These are phyloP conservation scores for Euthynnus affinis DNA, from an alignment of 2,797 vertebrate genomes.

Conservation along the genomic window DNA sequence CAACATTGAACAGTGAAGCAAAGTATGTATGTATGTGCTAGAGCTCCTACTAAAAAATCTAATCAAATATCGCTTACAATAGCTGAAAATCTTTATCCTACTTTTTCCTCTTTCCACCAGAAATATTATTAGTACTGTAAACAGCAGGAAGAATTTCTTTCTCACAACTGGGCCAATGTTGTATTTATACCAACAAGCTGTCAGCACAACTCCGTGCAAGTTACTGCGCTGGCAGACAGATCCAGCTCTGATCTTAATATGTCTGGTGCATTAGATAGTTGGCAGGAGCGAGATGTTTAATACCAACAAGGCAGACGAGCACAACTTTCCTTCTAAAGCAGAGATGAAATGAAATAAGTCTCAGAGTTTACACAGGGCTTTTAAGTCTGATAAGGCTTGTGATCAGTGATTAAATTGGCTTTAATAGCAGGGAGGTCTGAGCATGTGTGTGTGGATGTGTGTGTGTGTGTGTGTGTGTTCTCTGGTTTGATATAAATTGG, in stretches of 20 bases:
- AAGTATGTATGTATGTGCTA: not conserved
- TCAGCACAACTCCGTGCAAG: conserved; percentile 26
- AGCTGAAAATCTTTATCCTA: not conserved
- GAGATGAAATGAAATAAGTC: conserved; percentile 67
- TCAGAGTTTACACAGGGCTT: conserved; percentile 57
- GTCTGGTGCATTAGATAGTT: conserved; percentile 55
- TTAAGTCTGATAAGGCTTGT: conserved; percentile 64
- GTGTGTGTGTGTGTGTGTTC: conserved; percentile 28
- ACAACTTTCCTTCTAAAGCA: conserved; percentile 63
- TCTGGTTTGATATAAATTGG: conserved; percentile 76
- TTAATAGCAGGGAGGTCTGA: conserved; percentile 64
- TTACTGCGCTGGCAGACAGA: conserved; percentile 30
- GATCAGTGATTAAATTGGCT: conserved; percentile 74
- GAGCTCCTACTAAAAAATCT: not conserved
- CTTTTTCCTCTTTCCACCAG: conserved; percentile 17
- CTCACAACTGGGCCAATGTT: conserved; percentile 21
- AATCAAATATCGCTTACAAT: not conserved
- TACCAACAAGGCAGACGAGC: conserved; percentile 40
- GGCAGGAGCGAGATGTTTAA: conserved; percentile 61
- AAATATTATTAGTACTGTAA: conserved; percentile 33
- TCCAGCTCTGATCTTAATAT: conserved; percentile 58
- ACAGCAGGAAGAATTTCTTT: conserved; percentile 40
- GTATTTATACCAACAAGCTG: conserved; percentile 39
- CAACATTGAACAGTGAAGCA: not conserved
- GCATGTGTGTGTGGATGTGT: conserved; percentile 25